Evolutionary conservation across 2,113 vertebrate genomes (phyloP).

Genomic region (Forbesichthys agassizii): DNA sequence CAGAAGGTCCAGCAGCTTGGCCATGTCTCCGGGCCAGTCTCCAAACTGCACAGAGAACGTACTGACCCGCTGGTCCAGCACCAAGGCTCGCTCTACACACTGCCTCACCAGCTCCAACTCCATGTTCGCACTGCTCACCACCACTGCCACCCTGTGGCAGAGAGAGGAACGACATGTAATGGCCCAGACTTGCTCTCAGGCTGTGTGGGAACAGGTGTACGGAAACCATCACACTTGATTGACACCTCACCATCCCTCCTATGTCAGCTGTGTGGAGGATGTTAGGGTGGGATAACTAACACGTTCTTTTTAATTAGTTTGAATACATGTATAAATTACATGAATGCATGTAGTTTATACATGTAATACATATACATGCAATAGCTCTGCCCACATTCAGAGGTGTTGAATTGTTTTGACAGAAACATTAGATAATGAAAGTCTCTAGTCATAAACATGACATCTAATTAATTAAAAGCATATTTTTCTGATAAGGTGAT

Average conservation of each 20-base stretch:
- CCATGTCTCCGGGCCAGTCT: conserved; percentile 82
- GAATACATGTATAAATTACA: too few species aligned
- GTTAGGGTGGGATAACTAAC: too few species aligned
- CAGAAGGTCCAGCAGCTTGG: conserved; percentile 85
- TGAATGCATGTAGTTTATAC: too few species aligned
- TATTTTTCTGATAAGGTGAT: neutral
- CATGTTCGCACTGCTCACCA: conserved; percentile 86
- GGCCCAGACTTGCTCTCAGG: neutral
- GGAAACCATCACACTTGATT: neutral
- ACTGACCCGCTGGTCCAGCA: conserved; percentile 82
- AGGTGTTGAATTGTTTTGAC: too few species aligned
- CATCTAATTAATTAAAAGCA: neutral
- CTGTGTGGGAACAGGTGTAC: neutral
- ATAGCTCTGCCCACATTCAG: too few species aligned
- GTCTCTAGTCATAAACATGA: neutral
- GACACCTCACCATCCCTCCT: too few species aligned
- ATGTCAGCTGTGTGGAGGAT: too few species aligned
- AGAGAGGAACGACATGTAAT: neutral
- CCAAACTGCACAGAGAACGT: conserved; percentile 82
- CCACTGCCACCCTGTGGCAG: conserved; percentile 81
- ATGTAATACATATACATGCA: too few species aligned
- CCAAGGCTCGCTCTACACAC: conserved; percentile 83
- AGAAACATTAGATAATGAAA: too few species aligned
- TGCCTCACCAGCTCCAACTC: conserved; percentile 81
- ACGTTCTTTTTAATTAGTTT: too few species aligned